Conservation (phyloP, 2,888 invertebrate genomes). For the Ethmia dodecea region DNA sequence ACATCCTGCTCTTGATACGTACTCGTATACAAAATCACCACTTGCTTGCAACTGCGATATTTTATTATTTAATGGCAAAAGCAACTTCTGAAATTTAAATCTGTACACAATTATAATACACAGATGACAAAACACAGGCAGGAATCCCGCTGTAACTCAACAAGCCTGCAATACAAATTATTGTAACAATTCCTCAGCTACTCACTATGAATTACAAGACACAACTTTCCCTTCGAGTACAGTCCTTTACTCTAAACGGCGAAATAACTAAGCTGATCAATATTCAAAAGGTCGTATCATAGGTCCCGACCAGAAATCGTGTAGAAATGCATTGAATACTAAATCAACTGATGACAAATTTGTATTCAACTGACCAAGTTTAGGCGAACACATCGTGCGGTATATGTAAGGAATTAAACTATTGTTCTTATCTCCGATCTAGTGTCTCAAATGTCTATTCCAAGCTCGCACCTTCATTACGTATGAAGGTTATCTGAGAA, state of each 20-base stretch:
- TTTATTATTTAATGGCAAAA: too few relatives aligned
- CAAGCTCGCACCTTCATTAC: conserved; percentile 3
- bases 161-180: conserved; percentile 1
- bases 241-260: conserved; percentile 19
- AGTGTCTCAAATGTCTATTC: conserved; percentile 12
- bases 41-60: too few relatives aligned
- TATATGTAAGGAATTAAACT: conserved; percentile 45
- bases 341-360: conserved; percentile 46
- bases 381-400: conserved; percentile 49
- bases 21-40: too few relatives aligned
- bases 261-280: conserved; percentile 48
- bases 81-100: too few relatives aligned
- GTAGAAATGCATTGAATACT: conserved; percentile 55
- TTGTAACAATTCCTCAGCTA: conserved; percentile 5
- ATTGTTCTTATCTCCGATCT: conserved; percentile 42
- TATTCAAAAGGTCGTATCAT: conserved; percentile 60
- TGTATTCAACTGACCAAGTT: conserved; percentile 53
- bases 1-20: too few relatives aligned
- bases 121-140: background rate
- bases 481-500: conserved; percentile 11
- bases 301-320: conserved; percentile 68
- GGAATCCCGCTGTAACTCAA: background rate
- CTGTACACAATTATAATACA: background rate
- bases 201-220: conserved; percentile 25
- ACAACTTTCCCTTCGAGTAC: conserved; percentile 51